Base-by-base conservation (phyloP, 2,797 vertebrate species). In the Syngnathus acus region DNA sequence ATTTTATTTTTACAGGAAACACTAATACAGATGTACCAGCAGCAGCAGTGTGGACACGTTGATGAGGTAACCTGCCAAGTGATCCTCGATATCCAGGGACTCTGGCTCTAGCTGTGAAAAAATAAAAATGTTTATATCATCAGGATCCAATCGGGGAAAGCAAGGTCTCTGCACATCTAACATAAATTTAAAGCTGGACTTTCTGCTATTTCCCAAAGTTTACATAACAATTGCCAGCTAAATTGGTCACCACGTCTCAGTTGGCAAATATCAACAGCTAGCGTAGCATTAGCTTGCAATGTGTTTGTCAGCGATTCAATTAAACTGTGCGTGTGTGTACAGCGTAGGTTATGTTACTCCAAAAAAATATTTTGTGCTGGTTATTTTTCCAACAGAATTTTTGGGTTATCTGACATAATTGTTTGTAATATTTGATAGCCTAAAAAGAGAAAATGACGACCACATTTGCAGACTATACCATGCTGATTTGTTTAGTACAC, bases 1-100 rank as follows among this genome's bases (percentile, higher is more conserved):
- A 32, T 55, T 53, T 21, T 10, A 2, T 53, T 53, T 53, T 21
- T 53, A 10, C 55, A 38, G 32, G 23, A 38, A 50, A 39, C 17
- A 59, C 38, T 21, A 58, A 59, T 40, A 39, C 14, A 47, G 21
- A 16, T 80, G 50, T 94, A 98, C 97, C 95, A 98, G 95, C 14
- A 99, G 92, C 58, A 98, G 90, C 77, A 98, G 90, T 62, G 95
- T 89, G 64, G 94, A 92, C 1, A 95, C 86, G 78, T 95, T 98
- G 72, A 94, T 92, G 82, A 95, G 84, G 66, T 93, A 98, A 73
- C 96, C 95, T 59, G 93, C 90, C 75, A 95, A 82, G 50, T 95
- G 93, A 77, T 99, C 96, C 72, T 83, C 95, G 90, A 95, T 93
- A 1, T 89, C 94, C 78, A 99, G 84, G 71, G 96, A 94, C 66